Base-by-base conservation (phyloP, 2,113 vertebrate species). In the Pleuronectes platessa region DNA sequence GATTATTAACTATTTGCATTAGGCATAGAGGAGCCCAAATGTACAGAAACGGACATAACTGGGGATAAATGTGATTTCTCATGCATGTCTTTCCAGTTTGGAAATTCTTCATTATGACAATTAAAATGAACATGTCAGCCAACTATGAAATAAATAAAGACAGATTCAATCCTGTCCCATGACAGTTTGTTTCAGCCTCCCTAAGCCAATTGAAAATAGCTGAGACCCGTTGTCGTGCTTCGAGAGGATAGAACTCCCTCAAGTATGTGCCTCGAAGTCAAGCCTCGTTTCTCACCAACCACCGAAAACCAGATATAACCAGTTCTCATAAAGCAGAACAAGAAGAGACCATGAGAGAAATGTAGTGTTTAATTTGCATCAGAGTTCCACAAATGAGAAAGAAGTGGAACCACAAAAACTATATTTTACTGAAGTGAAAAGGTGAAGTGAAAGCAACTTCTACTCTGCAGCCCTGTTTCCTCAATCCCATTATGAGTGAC, bases 391-490 rank as follows among this genome's bases (percentile, higher is more conserved):
- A 81, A 35, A 6, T 55, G 35, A 1, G 6, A 0, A 27, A 18
- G 40, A 27, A 18, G 40, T 3, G 40, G 40, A 0, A 1, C 3
- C 37, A 18, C 18, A 20, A 27, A 67, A 49, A 24, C 4, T 31
- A 8, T 2, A 54, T 67, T 79, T 82, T 8, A 60, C 4, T 64
- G 18, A 78, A 61, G 62, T 55, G 54, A 53, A 76, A 76, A 37
- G 55, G 17, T 37, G 3, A 78, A 37, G 15, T 63, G 49, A 60
- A 75, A 83, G 4, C 14, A 85, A 69, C 31, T 7, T 31, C 31
- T 31, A 31, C 31, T 31, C 5, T 31, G 31, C 31, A 31, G 31
- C 31, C 31, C 31, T 7, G 31, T 31, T 31, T 7, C 4, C 31
- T 6, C 31, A 7, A 31, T 7, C 31, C 6, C 6, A 7, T 31